These are phyloP conservation scores for Tapirus terrestris DNA, from an alignment of 2,113 vertebrate species.

Conservation along the genomic window DNA sequence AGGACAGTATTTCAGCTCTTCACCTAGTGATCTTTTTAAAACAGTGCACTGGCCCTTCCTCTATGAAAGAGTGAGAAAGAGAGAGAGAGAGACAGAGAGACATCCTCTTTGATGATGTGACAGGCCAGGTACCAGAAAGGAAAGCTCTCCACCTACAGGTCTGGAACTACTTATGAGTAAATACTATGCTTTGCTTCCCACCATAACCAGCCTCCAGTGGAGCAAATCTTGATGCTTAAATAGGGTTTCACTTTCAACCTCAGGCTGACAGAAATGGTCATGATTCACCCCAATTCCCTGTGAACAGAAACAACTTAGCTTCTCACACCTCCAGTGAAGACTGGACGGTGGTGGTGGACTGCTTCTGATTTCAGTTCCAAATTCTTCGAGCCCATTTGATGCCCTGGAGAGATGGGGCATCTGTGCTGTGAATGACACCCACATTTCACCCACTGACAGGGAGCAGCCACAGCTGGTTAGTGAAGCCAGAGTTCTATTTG, in stretches of 20 bases:
- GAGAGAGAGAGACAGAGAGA: neutral
- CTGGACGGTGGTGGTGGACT: neutral
- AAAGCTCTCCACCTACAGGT: slow-evolving; percentile 55
- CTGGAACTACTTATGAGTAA: slow-evolving; percentile 52
- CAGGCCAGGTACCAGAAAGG: slow-evolving; percentile 10
- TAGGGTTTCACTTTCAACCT: slow-evolving; percentile 79
- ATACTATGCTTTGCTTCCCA: slow-evolving; percentile 49
- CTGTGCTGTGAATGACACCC: neutral
- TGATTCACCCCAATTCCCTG: slow-evolving; percentile 69
- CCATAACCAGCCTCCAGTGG: neutral
- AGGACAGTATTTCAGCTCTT: neutral
- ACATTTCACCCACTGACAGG: neutral
- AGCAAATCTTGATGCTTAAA: slow-evolving; percentile 54
- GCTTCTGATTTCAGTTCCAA: neutral
- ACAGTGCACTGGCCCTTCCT: neutral
- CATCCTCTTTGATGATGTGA: neutral
- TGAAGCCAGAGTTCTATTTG: neutral
- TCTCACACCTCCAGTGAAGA: slow-evolving; percentile 70
- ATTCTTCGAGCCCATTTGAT: neutral
- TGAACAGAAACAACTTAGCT: slow-evolving; percentile 70
- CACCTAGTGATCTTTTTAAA: neutral
- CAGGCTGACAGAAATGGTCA: slow-evolving; percentile 59
- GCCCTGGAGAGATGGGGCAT: neutral
- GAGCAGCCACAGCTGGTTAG: neutral
- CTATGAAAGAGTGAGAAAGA: neutral